Conservation (phyloP, 2,113 vertebrate species). For the Carassius gibelio region DNA sequence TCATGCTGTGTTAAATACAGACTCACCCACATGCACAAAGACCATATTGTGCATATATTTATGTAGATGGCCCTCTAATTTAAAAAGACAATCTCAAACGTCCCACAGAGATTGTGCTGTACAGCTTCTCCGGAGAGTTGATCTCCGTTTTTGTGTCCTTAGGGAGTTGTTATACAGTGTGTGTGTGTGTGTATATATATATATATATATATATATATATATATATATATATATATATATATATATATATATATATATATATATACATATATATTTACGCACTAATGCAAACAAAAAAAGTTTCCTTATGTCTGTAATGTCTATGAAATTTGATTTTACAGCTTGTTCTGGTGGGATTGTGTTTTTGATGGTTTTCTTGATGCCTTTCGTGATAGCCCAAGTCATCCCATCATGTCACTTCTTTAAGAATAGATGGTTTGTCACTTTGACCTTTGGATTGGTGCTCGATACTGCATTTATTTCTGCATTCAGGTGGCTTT, state of each 20-base stretch:
- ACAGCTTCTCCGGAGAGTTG: not conserved
- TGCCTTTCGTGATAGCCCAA: not conserved
- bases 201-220: too few species aligned
- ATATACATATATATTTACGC: too few species aligned
- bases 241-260: too few species aligned
- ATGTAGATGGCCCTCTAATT: not conserved
- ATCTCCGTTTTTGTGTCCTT: too few species aligned
- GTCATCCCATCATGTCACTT: not conserved
- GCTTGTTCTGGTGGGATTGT: not conserved
- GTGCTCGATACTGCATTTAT: not conserved
- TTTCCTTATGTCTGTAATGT: not conserved
- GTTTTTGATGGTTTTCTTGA: not conserved
- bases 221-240: too few species aligned
- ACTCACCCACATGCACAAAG: conserved; percentile 2
- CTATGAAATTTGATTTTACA: not conserved
- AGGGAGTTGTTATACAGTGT: too few species aligned
- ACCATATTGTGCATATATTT: not conserved
- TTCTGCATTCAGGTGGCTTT: conserved; percentile 3
- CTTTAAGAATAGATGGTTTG: conserved; percentile 6
- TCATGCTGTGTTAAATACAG: not conserved
- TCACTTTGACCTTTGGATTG: not conserved
- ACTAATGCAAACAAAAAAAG: not conserved
- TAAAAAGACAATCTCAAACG: not conserved
- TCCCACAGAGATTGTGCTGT: not conserved
- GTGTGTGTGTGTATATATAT: too few species aligned